Evolutionary conservation across 2,888 invertebrate species (phyloP), one percentile per base, ranked within the genome.

Genomic region (Drosophila rellima): DNA sequence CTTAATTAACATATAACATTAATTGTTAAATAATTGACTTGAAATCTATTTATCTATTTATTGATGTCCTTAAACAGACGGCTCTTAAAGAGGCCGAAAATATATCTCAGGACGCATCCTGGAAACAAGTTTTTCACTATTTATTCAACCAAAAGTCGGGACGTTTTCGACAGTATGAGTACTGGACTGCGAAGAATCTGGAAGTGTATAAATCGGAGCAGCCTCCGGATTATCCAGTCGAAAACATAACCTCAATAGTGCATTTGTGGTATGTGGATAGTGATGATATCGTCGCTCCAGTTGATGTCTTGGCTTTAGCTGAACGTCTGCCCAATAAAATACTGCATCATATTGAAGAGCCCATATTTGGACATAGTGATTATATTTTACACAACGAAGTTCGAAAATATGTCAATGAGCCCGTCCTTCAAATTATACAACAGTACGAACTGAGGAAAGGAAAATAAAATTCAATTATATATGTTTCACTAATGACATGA

Each of bases 91-190:
- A 18, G 75, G 51, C 33, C 40, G 0, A 80, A 2, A 84, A 84
- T 69, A 91, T 90, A 0, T 78, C 90, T 1, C 89, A 90, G 8
- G 68, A 5, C 13, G 6, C 70, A 31, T 91, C 90, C 1, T 84
- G 80, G 1, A 80, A 90, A 69, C 91, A 91, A 71, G 69, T 90
- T 13, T 50, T 87, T 1, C 91, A 91, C 54, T 91, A 88, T 17
- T 23, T 88, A 2, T 42, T 40, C 90, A 91, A 44, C 80, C 80
- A 18, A 73, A 81, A 76, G 3, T 86, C 87, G 0, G 88, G 84
- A 1, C 51, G 78, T n/a, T 90, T 90, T 45, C 69, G 90, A 0
- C 80, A 75, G 3, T 91, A 67, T 26, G 91, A 91, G 26, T 73
- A 72, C 40, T 90, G 89, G 0, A 5, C 23, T 4, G 6, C 18